phyloP scores from a whole-genome alignment of 2,888 invertebrate genomes.

The Eilema caniola region DNA sequence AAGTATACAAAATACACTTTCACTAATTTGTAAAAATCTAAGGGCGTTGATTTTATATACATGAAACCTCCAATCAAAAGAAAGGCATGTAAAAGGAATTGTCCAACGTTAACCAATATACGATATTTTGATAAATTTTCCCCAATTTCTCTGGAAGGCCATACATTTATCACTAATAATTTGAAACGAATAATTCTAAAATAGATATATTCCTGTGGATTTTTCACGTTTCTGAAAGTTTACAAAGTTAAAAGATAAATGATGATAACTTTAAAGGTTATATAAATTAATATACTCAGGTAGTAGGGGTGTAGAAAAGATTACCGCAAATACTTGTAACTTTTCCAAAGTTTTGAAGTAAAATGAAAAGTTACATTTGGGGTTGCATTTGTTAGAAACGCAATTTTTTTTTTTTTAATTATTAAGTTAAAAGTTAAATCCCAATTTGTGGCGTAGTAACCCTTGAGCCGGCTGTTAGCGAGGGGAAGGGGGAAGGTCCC shows the following conservation, averaged over 20 bases:
- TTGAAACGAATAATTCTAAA: conserved; percentile 15
- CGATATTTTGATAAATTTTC: conserved; percentile 7
- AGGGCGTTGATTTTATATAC: neutral
- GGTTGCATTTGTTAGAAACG: too few species aligned
- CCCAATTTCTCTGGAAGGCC: conserved; percentile 27
- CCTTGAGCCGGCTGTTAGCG: too few species aligned
- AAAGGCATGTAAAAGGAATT: neutral
- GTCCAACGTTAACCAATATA: neutral
- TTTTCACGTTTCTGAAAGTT: conserved; percentile 18
- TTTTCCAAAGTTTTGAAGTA: too few species aligned
- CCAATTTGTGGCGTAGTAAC: too few species aligned
- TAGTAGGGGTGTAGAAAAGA: too few species aligned
- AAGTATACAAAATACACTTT: neutral
- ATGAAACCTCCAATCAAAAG: neutral
- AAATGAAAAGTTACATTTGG: too few species aligned
- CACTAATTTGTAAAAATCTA: conserved; percentile 5
- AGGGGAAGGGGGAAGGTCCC: too few species aligned
- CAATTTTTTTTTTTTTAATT: too few species aligned
- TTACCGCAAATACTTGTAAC: too few species aligned
- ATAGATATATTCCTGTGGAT: conserved; percentile 11
- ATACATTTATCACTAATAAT: conserved; percentile 9
- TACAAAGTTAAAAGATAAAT: neutral
- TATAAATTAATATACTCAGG: too few species aligned
- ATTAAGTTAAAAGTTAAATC: too few species aligned
- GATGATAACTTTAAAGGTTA: neutral